Base-by-base conservation (phyloP, 2,797 vertebrate genomes). In the Paramormyrops hopkinsi region DNA sequence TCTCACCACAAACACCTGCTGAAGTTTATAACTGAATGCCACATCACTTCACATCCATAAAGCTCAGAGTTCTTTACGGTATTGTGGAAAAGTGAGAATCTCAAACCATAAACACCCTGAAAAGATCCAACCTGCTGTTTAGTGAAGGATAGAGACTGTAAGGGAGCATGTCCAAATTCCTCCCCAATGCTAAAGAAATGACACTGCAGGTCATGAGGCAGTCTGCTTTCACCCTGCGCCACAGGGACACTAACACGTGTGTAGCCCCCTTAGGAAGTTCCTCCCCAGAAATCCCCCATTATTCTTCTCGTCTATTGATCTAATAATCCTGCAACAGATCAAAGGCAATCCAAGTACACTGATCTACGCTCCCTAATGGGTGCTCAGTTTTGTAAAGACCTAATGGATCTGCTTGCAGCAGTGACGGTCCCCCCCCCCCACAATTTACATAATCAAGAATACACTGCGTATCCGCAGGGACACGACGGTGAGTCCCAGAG, bases 101-200 rank as follows among this genome's bases (percentile, higher is more conserved):
- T 11, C 22, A 62, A 48, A 22, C 79, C 73, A 83, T 22, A 53
- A 46, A 48, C 88, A 29, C 76, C 8, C 14, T 51, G 44, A 19
- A 92, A 62, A 89, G 83, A 90, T 84, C 88, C 41, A 90, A 90
- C 84, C 87, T 85, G 90, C 50, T 84, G 33, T 2, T 9, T 53
- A 53, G 86, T 62, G 88, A 89, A 91, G 91, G 90, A 92, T 2
- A 14, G 2, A 48, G 89, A 88, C 29, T 87, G 88, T 90, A 87
- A 51, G 62, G 50, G 25, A 88, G 69, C 54, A 0, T 4, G 19
- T 41, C 37, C 53, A 73, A 59, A 87, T 73, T 48, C 8, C 44
- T 89, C 82, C 29, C 33, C 0, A 41, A 89, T 87, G 88, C 90
- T 76, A 54, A 82, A 90, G 90, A 59, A 88, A 44, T 3, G 3